Base-by-base conservation (phyloP, 2,797 vertebrate species). In the Morus bassanus region DNA sequence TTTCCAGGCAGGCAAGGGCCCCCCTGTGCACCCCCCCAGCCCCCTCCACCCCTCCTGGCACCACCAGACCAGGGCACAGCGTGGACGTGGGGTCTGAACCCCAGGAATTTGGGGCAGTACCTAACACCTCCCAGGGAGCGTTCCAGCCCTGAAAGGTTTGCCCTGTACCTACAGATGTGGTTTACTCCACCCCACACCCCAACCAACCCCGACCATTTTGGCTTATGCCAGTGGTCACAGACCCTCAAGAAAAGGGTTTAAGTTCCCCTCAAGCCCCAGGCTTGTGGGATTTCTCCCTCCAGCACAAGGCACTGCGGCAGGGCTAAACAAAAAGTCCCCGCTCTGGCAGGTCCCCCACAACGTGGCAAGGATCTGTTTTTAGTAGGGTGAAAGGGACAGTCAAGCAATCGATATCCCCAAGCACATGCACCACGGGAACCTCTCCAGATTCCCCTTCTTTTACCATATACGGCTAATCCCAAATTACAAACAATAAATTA, bases 401-500 rank as follows among this genome's bases (percentile, higher is more conserved):
- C 85, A 43, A 88, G 92, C 75, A 81, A 94, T 65, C 18, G 63
- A 89, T 91, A 94, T 85, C 88, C 82, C 83, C 54, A 9, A 84
- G 83, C 65, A 48, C 77, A 67, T 4, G 76, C 6, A 1, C 57
- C 61, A 51, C 0, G 79, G 89, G 94, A 97, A 94, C 59, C 83
- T 91, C 93, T 96, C 96, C 94, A 89, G 60, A 89, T 86, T 88
- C 88, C 83, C 91, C 69, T 79, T 95, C 85, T 88, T 95, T 95
- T 72, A 59, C 96, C 90, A 92, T 91, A 87, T 56, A 93, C 0
- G 56, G 95, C 88, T 31, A 93, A 91, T 89, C 93, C 94, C 86
- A 85, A 95, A 96, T 89, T 84, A 75, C 87, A 93, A 87, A 68
- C 85, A 78, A 96, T 94, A 95, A 96, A 96, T 94, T 93, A 93